A percentile compares a stretch with the other conserved stretches of the same genome.
Evolutionary conservation across 1,140 invertebrate species (phyloP).

Genomic region (Linepithema humile): DNA sequence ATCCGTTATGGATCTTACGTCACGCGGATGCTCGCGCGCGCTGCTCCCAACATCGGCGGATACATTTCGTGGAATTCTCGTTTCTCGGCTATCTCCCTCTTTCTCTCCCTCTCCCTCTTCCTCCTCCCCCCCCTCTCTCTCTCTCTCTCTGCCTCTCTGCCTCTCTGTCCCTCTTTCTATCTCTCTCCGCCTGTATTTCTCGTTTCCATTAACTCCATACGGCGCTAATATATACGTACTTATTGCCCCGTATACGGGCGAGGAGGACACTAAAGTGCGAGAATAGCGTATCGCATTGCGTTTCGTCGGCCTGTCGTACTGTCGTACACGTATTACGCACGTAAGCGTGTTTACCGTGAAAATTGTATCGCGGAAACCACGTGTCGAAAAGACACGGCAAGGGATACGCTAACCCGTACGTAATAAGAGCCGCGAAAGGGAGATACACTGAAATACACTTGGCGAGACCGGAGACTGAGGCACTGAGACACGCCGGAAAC

Average conservation of each 20-base stretch:
- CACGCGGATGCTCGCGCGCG: slow-evolving; percentile 31
- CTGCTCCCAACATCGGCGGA: slow-evolving; percentile 40
- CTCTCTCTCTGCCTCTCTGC: not conserved
- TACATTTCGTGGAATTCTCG: slow-evolving; percentile 56
- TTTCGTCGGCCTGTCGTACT: slow-evolving; percentile 7
- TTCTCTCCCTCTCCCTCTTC: not conserved
- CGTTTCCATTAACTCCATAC: slow-evolving; percentile 51
- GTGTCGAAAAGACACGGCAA: not conserved
- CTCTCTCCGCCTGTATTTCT: slow-evolving; percentile 7
- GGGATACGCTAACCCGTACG: slow-evolving; percentile 19
- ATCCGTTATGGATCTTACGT: slow-evolving; percentile 57
- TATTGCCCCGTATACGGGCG: slow-evolving; percentile 28
- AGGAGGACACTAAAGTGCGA: slow-evolving; percentile 37
- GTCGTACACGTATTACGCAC: not conserved
- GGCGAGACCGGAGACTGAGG: slow-evolving; percentile 30
- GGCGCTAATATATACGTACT: slow-evolving; percentile 48
- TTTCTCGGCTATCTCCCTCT: not conserved
- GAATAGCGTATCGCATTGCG: slow-evolving; percentile 22
- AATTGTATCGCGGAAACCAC: slow-evolving; percentile 5
- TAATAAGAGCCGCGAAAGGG: slow-evolving; percentile 39
- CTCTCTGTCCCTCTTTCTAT: not conserved
- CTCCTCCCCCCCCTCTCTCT: not conserved
- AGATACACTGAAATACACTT: slow-evolving; percentile 47
- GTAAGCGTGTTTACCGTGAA: slow-evolving; percentile 4
- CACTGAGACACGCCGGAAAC: slow-evolving; percentile 24